These are phyloP conservation scores for Bradypus variegatus DNA, from an alignment of 2,797 vertebrate species.

Conservation along the genomic window DNA sequence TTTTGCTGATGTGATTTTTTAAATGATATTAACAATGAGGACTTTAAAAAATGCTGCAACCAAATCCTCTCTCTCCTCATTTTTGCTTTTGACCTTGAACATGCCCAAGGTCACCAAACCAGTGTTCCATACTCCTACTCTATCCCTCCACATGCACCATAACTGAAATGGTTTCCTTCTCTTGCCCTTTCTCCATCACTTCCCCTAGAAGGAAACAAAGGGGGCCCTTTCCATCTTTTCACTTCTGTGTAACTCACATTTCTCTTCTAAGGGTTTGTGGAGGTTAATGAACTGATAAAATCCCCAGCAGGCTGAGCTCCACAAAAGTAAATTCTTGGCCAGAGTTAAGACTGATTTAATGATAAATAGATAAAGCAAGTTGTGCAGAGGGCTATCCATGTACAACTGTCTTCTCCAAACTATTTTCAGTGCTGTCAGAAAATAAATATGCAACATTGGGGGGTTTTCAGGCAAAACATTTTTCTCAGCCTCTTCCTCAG, in stretches of 20 bases:
- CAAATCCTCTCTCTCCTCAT: neutral
- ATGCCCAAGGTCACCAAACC: neutral
- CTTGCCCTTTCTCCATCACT: neutral
- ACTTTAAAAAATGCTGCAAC: neutral
- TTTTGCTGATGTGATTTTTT: neutral
- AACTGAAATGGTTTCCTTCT: neutral
- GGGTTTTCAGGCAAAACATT: neutral
- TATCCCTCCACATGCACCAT: neutral
- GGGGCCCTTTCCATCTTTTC: neutral
- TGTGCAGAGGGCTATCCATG: neutral
- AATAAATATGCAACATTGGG: constrained; percentile 16
- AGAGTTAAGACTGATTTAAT: neutral
- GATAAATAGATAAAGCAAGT: neutral
- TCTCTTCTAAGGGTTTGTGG: neutral
- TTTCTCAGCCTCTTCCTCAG: constrained; percentile 15
- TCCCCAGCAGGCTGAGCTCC: neutral
- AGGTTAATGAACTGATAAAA: neutral
- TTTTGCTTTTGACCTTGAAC: neutral
- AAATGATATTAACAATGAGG: neutral
- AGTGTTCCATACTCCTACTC: neutral
- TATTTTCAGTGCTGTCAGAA: constrained; percentile 9
- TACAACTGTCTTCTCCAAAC: neutral
- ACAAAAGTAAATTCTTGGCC: neutral
- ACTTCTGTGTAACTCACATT: neutral
- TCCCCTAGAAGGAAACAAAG: neutral